Base-by-base conservation (phyloP, 1,140 invertebrate species). In the Ylistrum balloti region DNA sequence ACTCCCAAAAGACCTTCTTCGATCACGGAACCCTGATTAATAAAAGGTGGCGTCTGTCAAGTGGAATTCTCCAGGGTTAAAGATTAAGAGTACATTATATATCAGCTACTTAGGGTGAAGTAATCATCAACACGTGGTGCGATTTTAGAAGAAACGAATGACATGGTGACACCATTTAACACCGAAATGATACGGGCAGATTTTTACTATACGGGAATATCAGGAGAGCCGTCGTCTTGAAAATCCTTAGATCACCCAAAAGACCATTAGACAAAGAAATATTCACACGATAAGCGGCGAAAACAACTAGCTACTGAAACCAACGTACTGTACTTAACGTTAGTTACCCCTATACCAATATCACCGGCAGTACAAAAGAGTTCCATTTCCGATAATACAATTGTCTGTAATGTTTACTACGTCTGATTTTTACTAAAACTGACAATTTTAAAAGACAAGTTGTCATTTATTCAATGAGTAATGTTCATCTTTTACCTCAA, bases 11-110 rank as follows among this genome's bases (percentile, higher is more conserved):
- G n/a, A 28, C 5, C 56, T 2, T 5, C n/a, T 74, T 17, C 5
- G 22, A 74, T 22, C 7, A 74, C 56, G 56, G 56, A 74, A 74
- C n/a, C 13, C 56, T 28, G 56, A 74, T 74, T 74, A 74, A 74
- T 74, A n/a, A 74, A 74, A 74, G 41, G 41, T 17, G 17, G n/a
- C n/a, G 56, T 74, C 56, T 28, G 28, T 74, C 56, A 74, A 3
- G 22, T 28, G n/a, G 56, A 74, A 74, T 28, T 28, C 56, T 74
- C 56, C 28, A 74, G 56, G 28, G n/a, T 74, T 28, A n/a, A n/a
- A 74, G 56, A 74, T 74, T 74, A 9, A 74, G 28, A 74, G 56
- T 74, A 74, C 56, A 28, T n/a, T 74, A 28, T 74, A 74, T 74
- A 28, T 28, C 22, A 28, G n/a, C 56, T 74, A 74, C 56, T 74